Evolutionary conservation across 2,113 vertebrate genomes (phyloP).

Genomic region (Phyllostomus hastatus): DNA sequence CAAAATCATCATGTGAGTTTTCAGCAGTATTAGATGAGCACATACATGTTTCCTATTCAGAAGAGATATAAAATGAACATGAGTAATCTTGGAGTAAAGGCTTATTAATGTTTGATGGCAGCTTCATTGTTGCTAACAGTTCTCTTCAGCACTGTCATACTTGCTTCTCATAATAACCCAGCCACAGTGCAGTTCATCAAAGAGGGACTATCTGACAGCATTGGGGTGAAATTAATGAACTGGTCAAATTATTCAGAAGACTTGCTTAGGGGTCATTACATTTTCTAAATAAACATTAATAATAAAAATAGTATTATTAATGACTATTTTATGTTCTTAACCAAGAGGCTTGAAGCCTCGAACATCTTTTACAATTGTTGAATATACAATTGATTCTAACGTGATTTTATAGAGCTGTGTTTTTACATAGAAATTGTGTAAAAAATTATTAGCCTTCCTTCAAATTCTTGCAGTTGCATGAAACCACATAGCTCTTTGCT

Average conservation of each 20-base stretch:
- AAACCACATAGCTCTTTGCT: neutral
- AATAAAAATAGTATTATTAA: neutral
- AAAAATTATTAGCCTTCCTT: neutral
- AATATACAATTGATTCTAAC: neutral
- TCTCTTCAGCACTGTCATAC: conserved; percentile 49
- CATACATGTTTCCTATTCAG: neutral
- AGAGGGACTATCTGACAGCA: neutral
- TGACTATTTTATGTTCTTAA: neutral
- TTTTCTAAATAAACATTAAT: neutral
- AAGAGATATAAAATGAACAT: neutral
- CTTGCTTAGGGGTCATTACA: conserved; percentile 17
- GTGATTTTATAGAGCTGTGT: neutral
- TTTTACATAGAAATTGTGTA: neutral
- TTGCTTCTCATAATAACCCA: neutral
- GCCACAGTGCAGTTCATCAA: neutral
- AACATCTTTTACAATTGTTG: neutral
- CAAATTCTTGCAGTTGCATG: neutral
- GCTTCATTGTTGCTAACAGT: conserved; percentile 37
- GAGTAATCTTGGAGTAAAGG: conserved; percentile 19
- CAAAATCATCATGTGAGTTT: neutral
- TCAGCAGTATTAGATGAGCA: neutral
- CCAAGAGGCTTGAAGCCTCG: neutral
- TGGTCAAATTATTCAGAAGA: neutral
- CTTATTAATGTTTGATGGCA: conserved; percentile 9
- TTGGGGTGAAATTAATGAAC: conserved; percentile 22